Evolutionary conservation across 37 sponge, comb jelly and placozoan species (phyloP), one percentile per base, ranked within the genome.

Genomic region (Corticium candelabrum): DNA sequence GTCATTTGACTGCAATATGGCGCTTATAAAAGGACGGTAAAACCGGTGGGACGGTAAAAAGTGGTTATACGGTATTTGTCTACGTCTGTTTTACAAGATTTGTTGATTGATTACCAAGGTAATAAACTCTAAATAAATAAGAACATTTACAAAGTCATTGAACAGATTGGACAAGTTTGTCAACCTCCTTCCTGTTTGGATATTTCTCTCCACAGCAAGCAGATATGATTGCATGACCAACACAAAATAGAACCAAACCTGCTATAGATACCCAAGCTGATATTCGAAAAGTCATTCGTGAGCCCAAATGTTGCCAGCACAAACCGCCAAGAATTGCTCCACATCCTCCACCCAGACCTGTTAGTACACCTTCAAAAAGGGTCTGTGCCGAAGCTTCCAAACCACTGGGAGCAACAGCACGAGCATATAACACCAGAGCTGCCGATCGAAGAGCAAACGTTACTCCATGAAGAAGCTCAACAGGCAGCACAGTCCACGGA

Each of bases 391-490:
- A 30, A 70, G 73, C 73, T 34, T 70, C 73, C 73, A 70, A 32
- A 35, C 31, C 31, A 7, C 31, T 7, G 5, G 73, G 73, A 4
- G 73, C 73, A n/a, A 70, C 21, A 7, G 5, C 5, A 7, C 29
- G 7, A 15, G n/a, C 7, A 29, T 70, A 70, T 4, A 15, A 70
- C 73, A 32, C 36, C 7, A 4, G 21, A 5, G 4, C 7, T 4
- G 73, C 7, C 73, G n/a, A 70, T 29, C 5, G 7, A 4, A 70
- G 73, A n/a, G 73, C 73, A 70, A 70, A 70, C n/a, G n/a, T 29
- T 33, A 70, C 73, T n/a, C 73, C 73, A 29, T 70, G 73, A n/a
- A 70, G 73, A n/a, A 15, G 73, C 21, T 70, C 73, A 7, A 70
- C 21, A 4, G 73, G 34, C 32, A 70, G 7, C 5, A 70, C 73